Conservation (phyloP, 1,140 invertebrate species). For the Eupristina koningsbergeri region DNA sequence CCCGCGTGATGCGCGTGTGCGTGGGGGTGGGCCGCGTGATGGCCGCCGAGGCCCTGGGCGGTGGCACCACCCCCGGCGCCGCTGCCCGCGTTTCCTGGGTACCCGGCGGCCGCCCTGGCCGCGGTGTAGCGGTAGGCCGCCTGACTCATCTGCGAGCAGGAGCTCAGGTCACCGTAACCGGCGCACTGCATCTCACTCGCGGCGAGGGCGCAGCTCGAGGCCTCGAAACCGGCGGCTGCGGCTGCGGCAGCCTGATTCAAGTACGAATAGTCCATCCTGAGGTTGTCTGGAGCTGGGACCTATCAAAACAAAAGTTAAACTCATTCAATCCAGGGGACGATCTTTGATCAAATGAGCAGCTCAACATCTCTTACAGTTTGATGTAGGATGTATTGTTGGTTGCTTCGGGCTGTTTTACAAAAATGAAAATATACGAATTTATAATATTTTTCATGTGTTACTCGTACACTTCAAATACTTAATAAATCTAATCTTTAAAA, state of each 20-base stretch:
- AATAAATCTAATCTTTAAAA: no score
- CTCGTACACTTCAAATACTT: no score
- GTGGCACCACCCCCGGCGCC: conserved; percentile 41
- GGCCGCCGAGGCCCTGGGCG: conserved; percentile 62
- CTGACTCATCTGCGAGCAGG: conserved; percentile 89
- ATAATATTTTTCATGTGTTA: no score
- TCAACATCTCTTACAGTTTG: no score
- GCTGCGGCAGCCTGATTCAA: conserved; percentile 80
- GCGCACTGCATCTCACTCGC: conserved; percentile 80
- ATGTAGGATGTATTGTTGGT: no score
- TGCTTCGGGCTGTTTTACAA: no score
- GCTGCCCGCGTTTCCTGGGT: conserved; percentile 66
- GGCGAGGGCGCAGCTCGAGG: conserved; percentile 78
- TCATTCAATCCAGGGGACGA: no score
- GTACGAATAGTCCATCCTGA: conserved; percentile 81
- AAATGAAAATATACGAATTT: no score
- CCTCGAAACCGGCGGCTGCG: conserved; percentile 76
- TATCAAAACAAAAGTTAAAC: no score
- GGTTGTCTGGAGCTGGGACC: conserved; percentile 14
- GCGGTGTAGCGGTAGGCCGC: conserved; percentile 82
- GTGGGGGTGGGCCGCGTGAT: conserved; percentile 70
- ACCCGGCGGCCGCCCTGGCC: conserved; percentile 70
- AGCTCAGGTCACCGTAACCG: conserved; percentile 87
- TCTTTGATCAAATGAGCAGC: no score
- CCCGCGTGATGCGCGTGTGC: conserved; percentile 69